Base-by-base conservation (phyloP, 2,888 invertebrate genomes). In the Slavum lentiscoides region DNA sequence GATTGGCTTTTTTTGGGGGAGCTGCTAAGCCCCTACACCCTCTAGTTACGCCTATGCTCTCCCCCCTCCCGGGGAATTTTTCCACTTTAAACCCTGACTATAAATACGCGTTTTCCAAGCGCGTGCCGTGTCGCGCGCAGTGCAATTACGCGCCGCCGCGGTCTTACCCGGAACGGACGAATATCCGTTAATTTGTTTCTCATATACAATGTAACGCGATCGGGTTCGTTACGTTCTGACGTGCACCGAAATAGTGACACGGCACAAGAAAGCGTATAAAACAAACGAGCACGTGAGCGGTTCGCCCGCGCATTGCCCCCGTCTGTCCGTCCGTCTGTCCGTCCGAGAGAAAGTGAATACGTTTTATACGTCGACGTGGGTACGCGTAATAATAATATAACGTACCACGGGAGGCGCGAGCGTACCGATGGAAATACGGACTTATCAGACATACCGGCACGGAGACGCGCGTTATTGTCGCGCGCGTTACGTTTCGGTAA, bases 211-310 rank as follows among this genome's bases (percentile, higher is more conserved):
- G 21, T 43, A 21, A 4, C 21, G 67, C 21, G 6, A 1, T 43
- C 13, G 21, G 1, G n/a, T 43, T 21, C 66, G 43, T 21, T 13
- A 6, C 66, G 30, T 43, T 53, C 9, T n/a, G n/a, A n/a, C n/a
- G n/a, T n/a, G n/a, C n/a, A n/a, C 11, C 21, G 30, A 30, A 1
- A 30, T 21, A 1, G 21, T 21, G 21, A 17, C 21, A 15, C 13
- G 64, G 62, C 7, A 64, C 64, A 74, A 66, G 74, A 74, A 66
- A 74, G 74, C 74, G 74, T 49, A 66, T 66, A 62, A 59, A 23
- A 37, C 17, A 15, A 39, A 11, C 66, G 15, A 30, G 30, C 30
- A 30, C 30, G 30, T 30, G 30, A 30, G 30, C 30, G 30, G 30
- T 30, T 4, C 30, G 30, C 1, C 4, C 30, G 30, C 30, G 30